Base-by-base conservation (phyloP, 2,888 invertebrate genomes). In the Tenthredo notha region DNA sequence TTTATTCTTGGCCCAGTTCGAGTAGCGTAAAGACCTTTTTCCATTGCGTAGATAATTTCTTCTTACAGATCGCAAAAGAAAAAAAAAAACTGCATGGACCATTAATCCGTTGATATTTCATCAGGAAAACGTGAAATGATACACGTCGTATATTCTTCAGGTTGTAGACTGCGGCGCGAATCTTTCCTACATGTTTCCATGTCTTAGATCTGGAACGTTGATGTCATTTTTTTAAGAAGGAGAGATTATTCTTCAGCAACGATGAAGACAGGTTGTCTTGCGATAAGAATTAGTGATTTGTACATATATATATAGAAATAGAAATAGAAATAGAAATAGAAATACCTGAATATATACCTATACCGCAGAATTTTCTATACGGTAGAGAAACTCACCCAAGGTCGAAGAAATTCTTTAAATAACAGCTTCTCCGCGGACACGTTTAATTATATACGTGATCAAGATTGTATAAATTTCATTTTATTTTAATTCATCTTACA, bases 191-290 rank as follows among this genome's bases (percentile, higher is more conserved):
- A 50, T 50, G n/a, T 18, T 7, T 21, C 37, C 7, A 37, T 80
- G 10, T 12, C 10, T 9, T 3, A 80, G 80, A 80, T 80, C 80
- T 61, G 80, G 80, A 80, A 80, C 80, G 80, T 80, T 25, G 80
- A 80, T 80, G 80, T 37, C 61, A 61, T 40, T 80, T 61, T 12
- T 80, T 50, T 61, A 10, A 40, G 18, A 15, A 61, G 61, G 80
- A 80, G 58, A 80, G 61, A 61, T 80, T 80, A 80, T 61, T 80
- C n/a, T n/a, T 2, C 50, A 40, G 61, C 80, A 10, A 80, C 40
- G 33, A 50, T 77, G n/a, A 29, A 54, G 50, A 33, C 58, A 40
- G 12, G 37, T n/a, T 25, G 40, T 61, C 40, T 37, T n/a, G n/a
- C 58, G 80, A 80, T 80, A 80, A 37, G 80, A 80, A 80, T 61